These are phyloP conservation scores for Erebia palarica DNA, from an alignment of 2,888 invertebrate species.

Conservation along the genomic window DNA sequence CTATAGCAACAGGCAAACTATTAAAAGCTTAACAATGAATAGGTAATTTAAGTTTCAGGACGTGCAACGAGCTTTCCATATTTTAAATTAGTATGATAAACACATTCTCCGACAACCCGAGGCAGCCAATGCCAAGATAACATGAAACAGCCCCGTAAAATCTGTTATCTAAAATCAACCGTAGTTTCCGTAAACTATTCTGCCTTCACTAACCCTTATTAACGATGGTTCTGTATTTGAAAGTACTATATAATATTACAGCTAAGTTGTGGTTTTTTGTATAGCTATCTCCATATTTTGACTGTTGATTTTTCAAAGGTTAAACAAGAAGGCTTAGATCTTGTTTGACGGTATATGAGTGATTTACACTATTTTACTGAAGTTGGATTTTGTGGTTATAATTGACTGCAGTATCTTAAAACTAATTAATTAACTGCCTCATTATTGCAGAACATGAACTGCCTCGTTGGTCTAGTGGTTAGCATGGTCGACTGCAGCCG, in stretches of 20 bases:
- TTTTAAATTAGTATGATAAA: conserved; percentile 26
- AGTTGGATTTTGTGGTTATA: no score
- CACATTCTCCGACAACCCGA: conserved; percentile 23
- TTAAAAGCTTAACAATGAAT: conserved; percentile 7
- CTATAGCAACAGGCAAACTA: neutral
- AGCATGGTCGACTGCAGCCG: no score
- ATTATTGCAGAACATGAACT: no score
- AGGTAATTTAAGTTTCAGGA: conserved; percentile 8
- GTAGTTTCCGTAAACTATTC: conserved; percentile 28
- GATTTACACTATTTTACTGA: no score
- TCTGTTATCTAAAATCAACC: conserved; percentile 38
- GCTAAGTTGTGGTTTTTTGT: conserved; percentile 6
- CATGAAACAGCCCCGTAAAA: conserved; percentile 31
- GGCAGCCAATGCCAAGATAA: conserved; percentile 36
- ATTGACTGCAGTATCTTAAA: no score
- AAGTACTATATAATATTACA: conserved; percentile 29
- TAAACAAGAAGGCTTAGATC: no score
- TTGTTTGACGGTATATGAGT: no score
- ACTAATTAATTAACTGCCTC: no score
- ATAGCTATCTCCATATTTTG: conserved; percentile 4
- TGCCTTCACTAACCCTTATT: conserved; percentile 37
- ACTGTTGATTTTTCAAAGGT: neutral
- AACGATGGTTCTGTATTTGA: conserved; percentile 31
- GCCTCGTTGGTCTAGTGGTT: no score
- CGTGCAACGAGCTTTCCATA: conserved; percentile 5